These are phyloP conservation scores for Burhinus bistriatus DNA, from an alignment of 2,113 vertebrate genomes.

Conservation along the genomic window DNA sequence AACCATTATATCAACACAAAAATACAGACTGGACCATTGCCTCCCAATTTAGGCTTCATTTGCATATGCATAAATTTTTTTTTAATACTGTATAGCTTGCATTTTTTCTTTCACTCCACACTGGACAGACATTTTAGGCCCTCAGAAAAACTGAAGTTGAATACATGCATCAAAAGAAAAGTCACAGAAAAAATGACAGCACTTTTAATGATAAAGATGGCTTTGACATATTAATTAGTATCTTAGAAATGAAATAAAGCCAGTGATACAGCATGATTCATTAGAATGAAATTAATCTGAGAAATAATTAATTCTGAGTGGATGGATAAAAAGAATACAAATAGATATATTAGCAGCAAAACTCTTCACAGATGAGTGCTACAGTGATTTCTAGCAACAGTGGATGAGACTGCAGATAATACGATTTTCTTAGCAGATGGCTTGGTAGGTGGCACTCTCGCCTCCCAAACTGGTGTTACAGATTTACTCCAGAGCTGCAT, in stretches of 20 bases:
- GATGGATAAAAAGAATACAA: constrained; percentile 13
- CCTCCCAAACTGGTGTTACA: neutral
- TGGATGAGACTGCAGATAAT: constrained; percentile 20
- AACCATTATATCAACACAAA: neutral
- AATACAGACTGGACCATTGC: neutral
- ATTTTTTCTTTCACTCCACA: neutral
- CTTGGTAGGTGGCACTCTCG: constrained; percentile 58
- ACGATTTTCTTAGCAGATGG: constrained; percentile 47
- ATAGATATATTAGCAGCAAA: constrained; percentile 8
- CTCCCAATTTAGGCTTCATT: neutral
- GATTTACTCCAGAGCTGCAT: neutral
- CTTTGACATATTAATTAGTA: constrained; percentile 32
- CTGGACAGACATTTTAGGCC: neutral
- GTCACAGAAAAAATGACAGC: neutral
- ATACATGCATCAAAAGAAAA: constrained; percentile 39
- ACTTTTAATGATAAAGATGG: neutral
- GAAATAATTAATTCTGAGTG: constrained; percentile 21
- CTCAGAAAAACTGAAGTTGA: neutral
- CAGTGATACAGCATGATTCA: constrained; percentile 7
- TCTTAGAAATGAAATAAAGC: constrained; percentile 17
- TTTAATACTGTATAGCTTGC: neutral
- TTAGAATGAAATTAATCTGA: constrained; percentile 36
- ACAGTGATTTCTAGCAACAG: neutral
- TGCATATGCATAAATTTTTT: neutral
- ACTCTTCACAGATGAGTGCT: neutral